Evolutionary conservation across 2,113 vertebrate species (phyloP).

Genomic region (Lichenostomus cassidix): DNA sequence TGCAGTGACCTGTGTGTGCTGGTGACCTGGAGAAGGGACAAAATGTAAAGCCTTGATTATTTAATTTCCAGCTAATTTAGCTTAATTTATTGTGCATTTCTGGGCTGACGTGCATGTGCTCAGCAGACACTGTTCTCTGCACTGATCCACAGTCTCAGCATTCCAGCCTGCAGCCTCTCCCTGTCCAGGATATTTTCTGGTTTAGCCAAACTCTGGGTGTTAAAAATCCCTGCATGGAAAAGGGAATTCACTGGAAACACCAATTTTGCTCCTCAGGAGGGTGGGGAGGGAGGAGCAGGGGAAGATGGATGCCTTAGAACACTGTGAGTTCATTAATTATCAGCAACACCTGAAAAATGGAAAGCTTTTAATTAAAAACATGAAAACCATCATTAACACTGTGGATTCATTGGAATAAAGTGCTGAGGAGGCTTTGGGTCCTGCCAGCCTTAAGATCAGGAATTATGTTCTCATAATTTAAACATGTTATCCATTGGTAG

Average conservation of each 20-base stretch:
- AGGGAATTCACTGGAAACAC: background rate
- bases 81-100: background rate
- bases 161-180: background rate
- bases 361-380: slow-evolving; percentile 40
- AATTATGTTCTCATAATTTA: background rate
- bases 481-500: too few relatives aligned
- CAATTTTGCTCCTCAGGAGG: background rate
- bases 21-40: background rate
- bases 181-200: fast-evolving
- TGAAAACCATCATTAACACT: too few relatives aligned
- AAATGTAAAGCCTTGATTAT: fast-evolving
- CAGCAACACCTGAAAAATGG: background rate
- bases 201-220: background rate
- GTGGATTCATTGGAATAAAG: background rate
- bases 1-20: background rate
- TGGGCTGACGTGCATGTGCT: background rate
- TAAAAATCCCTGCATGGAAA: background rate
- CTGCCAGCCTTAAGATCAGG: background rate
- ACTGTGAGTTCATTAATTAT: background rate
- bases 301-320: background rate
- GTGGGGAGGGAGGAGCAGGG: background rate
- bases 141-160: background rate
- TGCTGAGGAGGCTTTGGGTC: background rate
- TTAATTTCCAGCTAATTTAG: background rate
- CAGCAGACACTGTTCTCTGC: background rate